These are phyloP conservation scores for Anthopleura sola DNA, from an alignment of 64 coral and sea anemone species.

Conservation along the genomic window DNA sequence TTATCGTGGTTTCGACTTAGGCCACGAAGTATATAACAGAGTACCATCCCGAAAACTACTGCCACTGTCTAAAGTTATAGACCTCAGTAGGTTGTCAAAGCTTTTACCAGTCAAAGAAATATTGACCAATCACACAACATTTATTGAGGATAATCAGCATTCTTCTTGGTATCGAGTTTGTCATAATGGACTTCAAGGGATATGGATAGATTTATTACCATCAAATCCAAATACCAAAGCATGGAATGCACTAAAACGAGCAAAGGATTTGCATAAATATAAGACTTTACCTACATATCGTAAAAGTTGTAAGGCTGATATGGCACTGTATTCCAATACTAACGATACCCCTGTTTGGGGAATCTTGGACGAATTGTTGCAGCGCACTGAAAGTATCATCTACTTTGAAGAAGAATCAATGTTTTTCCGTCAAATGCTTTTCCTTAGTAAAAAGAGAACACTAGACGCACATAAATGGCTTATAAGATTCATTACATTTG, in stretches of 20 bases:
- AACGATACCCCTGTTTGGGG: slow-evolving; percentile 65
- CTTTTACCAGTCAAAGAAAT: slow-evolving; percentile 77
- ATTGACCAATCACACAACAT: slow-evolving; percentile 55
- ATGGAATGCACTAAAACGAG: slow-evolving; percentile 30
- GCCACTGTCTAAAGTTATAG: slow-evolving; percentile 79
- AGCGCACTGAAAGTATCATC: slow-evolving; percentile 58
- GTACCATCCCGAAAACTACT: slow-evolving; percentile 42
- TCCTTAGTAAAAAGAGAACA: slow-evolving; percentile 52
- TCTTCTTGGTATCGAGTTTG: slow-evolving; percentile 62
- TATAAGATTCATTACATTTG: slow-evolving; percentile 73
- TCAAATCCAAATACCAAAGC: slow-evolving; percentile 18
- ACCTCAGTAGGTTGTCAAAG: slow-evolving; percentile 65
- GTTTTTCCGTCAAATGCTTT: slow-evolving; percentile 63
- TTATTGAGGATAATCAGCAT: slow-evolving; percentile 23
- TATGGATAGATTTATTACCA: slow-evolving; percentile 81
- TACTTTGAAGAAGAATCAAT: slow-evolving; percentile 94
- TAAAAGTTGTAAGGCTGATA: slow-evolving; percentile 45
- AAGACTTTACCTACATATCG: slow-evolving; percentile 52
- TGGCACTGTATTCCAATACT: background rate
- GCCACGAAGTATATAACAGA: slow-evolving; percentile 72
- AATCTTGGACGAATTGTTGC: slow-evolving; percentile 61
- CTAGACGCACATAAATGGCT: slow-evolving; percentile 65
- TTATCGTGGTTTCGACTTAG: background rate
- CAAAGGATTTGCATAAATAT: background rate
- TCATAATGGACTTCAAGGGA: slow-evolving; percentile 67